These are phyloP conservation scores for Microcebus lehilahytsara DNA, from an alignment of 2,113 vertebrate species.

Conservation along the genomic window DNA sequence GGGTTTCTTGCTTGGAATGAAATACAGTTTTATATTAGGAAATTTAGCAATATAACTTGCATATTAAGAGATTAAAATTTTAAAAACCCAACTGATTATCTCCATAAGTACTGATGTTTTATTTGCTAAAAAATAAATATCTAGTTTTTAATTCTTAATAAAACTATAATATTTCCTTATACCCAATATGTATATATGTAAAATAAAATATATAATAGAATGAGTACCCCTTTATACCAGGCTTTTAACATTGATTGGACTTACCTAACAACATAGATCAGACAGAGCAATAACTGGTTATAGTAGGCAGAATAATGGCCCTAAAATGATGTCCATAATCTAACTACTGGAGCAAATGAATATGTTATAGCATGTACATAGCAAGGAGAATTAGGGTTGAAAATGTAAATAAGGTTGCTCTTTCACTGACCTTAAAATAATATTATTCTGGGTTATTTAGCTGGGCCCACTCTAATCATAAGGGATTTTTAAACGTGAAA, in stretches of 20 bases:
- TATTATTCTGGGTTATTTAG: background rate
- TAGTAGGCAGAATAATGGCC: background rate
- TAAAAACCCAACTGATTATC: background rate
- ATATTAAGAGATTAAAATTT: background rate
- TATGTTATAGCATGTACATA: background rate
- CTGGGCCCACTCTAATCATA: background rate
- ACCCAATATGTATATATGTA: background rate
- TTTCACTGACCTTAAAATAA: background rate
- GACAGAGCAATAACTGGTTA: background rate
- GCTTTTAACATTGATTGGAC: background rate
- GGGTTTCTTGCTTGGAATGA: background rate
- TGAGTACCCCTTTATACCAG: background rate
- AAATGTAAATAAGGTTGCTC: background rate
- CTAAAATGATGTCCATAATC: background rate
- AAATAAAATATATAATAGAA: background rate
- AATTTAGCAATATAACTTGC: background rate
- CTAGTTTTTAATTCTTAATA: background rate
- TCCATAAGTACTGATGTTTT: background rate
- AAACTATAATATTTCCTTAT: background rate
- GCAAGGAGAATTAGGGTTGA: background rate
- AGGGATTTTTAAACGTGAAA: background rate
- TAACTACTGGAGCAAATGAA: background rate
- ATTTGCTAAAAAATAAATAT: background rate
- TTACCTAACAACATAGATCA: background rate
- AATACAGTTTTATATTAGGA: background rate